Evolutionary conservation across 2,888 invertebrate genomes (phyloP).

Genomic region (Xestobium rufovillosum): DNA sequence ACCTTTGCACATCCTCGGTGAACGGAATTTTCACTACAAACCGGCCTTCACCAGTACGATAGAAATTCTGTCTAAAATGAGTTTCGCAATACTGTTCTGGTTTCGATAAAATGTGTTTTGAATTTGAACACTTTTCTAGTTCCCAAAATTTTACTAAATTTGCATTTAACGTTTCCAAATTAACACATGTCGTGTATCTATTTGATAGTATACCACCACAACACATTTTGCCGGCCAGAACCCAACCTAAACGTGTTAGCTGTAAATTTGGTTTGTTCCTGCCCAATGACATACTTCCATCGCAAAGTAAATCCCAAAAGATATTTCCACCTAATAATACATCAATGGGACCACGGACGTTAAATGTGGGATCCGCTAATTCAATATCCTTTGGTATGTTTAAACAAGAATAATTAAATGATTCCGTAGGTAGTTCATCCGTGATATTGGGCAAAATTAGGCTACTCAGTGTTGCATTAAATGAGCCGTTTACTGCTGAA

Average conservation of each 20-base stretch:
- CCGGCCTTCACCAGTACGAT: constrained; percentile 12
- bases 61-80: constrained; percentile 9
- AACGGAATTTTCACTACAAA: constrained; percentile 18
- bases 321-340: background rate
- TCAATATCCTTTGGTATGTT: background rate
- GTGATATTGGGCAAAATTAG: background rate
- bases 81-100: constrained; percentile 11
- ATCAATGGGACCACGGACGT: background rate
- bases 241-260: background rate
- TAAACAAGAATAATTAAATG: background rate
- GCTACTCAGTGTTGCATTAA: background rate
- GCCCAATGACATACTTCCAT: background rate
- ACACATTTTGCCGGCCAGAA: background rate
- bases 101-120: background rate
- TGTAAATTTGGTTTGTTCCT: background rate
- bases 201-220: background rate
- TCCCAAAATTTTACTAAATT: constrained; percentile 14
- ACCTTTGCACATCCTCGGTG: constrained; percentile 8
- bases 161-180: constrained; percentile 11
- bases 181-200: background rate
- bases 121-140: constrained; percentile 8
- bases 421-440: background rate
- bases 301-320: background rate
- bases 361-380: constrained; percentile 1
- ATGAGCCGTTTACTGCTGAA: background rate